Percentiles rank a stretch among this genome's conserved stretches.
phyloP scores from a whole-genome alignment of 2,888 invertebrate species.

The Zaprionus bogoriensis region DNA sequence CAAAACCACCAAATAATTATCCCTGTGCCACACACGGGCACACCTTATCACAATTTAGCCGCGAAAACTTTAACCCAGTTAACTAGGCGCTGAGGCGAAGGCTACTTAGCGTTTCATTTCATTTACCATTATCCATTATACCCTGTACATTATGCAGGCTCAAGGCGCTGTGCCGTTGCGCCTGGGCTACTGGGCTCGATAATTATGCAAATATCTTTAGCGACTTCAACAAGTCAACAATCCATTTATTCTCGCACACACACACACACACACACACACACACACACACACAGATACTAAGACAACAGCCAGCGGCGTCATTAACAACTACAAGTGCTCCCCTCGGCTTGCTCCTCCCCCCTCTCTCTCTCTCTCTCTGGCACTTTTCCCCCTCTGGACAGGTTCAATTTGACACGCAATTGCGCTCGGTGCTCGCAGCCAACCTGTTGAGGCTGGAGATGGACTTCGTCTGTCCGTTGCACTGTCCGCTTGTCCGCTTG shows the following conservation, averaged over 20 bases:
- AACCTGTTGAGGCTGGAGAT: constrained; percentile 60
- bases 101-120: constrained; percentile 22
- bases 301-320: constrained; percentile 24
- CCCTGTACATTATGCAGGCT: no score
- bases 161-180: constrained; percentile 15
- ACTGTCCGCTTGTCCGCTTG: no score
- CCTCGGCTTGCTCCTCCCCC: neutral
- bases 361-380: neutral
- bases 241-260: constrained; percentile 49
- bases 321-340: constrained; percentile 28
- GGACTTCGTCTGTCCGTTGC: no score
- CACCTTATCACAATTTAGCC: neutral
- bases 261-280: constrained; percentile 19
- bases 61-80: constrained; percentile 6
- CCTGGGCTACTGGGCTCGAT: constrained; percentile 18
- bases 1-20: no score
- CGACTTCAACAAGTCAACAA: constrained; percentile 58
- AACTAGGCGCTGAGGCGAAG: neutral
- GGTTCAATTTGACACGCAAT: constrained; percentile 73
- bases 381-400: constrained; percentile 26
- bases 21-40: no score
- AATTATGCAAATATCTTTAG: constrained; percentile 57
- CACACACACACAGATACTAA: constrained; percentile 13
- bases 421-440: constrained; percentile 35
- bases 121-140: constrained; percentile 16